Evolutionary conservation across 2,113 vertebrate species (phyloP), one percentile per base, ranked within the genome.

Genomic region (Alectura lathami): DNA sequence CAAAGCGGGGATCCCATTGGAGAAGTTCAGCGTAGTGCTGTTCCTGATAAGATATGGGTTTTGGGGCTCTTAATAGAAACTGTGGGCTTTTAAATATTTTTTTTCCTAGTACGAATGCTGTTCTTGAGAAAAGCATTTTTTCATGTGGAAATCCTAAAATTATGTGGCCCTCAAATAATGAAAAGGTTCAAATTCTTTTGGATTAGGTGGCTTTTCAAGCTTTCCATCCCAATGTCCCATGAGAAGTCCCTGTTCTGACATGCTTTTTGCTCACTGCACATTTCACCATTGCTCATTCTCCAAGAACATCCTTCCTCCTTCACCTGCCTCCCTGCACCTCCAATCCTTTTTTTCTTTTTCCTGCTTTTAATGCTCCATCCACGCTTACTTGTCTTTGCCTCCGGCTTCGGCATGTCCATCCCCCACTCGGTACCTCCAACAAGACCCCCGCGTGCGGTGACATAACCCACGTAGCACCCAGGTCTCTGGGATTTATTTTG

Each of bases 401-500:
- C 63, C 78, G 53, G 73, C 42, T 64, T 86, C 34, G 45, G 45
- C 75, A 53, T 50, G 81, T 84, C 93, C 83, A 47, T 77, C 82
- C 63, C 91, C 51, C 88, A 64, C 76, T 79, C 77, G 2, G 2
- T 54, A 47, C 75, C 93, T 83, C 82, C 92, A 60, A 9, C 40
- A 80, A 94, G 78, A 92, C 94, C 92, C 80, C 84, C 29, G 70
- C 67, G 83, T 43, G 29, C 50, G 63, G 92, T 94, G 93, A 86
- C 95, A 97, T 97, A 97, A 96, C 97, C 97, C 97, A 97, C 97
- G 95, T 97, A 96, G 89, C 96, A 92, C 94, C 96, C 94, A 91
- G 94, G 95, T 95, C 94, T 93, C 94, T 94, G 94, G 96, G 96
- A 97, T 98, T 98, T 98, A 98, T 98, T 98, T 96, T 96, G 97